Conservation (phyloP, 2,888 invertebrate genomes). For the Mimumesa dahlbomi region DNA sequence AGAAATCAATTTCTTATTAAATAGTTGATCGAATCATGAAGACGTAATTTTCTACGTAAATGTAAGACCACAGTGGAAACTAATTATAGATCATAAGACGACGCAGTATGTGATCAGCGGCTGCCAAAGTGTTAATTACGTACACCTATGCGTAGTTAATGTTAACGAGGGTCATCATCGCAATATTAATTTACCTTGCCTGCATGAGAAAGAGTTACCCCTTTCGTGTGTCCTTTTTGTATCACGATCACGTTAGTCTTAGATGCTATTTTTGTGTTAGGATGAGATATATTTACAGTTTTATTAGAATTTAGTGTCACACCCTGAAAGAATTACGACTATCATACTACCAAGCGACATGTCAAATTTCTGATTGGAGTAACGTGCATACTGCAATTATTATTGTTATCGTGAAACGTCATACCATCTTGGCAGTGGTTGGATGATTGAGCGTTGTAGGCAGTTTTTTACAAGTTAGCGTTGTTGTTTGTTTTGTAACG, state of each 20-base stretch:
- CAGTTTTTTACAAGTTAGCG: conserved; percentile 68
- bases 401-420: too few relatives aligned
- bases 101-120: too few relatives aligned
- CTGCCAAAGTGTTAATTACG: too few relatives aligned
- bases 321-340: conserved; percentile 60
- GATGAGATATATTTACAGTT: conserved; percentile 69
- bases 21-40: background rate
- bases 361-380: conserved; percentile 17
- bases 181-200: conserved; percentile 70
- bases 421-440: conserved; percentile 71
- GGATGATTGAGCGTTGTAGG: conserved; percentile 69
- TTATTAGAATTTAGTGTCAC: conserved; percentile 69
- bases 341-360: conserved; percentile 1
- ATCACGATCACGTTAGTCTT: conserved; percentile 84
- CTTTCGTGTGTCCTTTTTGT: conserved; percentile 82
- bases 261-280: conserved; percentile 74
- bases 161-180: too few relatives aligned
- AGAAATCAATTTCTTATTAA: background rate
- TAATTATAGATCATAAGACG: too few relatives aligned
- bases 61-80: too few relatives aligned
- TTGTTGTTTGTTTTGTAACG: conserved; percentile 58
- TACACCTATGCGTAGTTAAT: too few relatives aligned
- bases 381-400: too few relatives aligned
- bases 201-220: conserved; percentile 77
- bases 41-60: background rate